phyloP scores from a whole-genome alignment of 1,140 invertebrate genomes.

The Apis cerana region DNA sequence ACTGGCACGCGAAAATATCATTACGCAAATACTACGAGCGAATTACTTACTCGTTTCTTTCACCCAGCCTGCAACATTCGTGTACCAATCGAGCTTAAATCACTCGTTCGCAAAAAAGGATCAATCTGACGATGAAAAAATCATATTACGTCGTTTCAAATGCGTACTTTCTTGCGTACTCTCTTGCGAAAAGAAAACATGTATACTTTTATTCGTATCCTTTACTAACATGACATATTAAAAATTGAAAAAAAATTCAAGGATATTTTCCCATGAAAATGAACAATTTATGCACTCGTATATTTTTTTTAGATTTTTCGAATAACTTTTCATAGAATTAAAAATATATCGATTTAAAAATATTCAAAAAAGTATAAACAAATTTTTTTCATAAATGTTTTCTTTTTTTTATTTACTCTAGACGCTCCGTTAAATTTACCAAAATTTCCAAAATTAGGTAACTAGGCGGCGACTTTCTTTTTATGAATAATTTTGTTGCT shows the following conservation, averaged over 20 bases:
- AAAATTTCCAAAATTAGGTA: background rate
- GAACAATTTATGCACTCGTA: too few relatives aligned
- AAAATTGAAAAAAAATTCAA: too few relatives aligned
- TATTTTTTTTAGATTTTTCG: too few relatives aligned
- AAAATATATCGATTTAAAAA: background rate
- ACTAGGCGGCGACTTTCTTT: too few relatives aligned
- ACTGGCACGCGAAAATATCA: slow-evolving; percentile 25
- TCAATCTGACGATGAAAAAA: background rate
- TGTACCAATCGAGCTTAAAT: background rate
- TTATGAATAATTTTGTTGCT: background rate
- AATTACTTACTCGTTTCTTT: slow-evolving; percentile 43
- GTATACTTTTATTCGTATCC: too few relatives aligned
- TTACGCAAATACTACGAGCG: background rate
- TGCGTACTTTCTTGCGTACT: background rate
- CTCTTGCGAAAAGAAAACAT: too few relatives aligned
- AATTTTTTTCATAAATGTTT: background rate
- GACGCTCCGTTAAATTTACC: background rate
- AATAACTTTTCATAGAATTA: too few relatives aligned
- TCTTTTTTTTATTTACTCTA: too few relatives aligned
- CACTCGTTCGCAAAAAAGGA: background rate
- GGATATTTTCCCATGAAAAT: too few relatives aligned
- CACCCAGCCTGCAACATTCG: background rate
- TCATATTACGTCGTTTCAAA: background rate
- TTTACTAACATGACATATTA: too few relatives aligned
- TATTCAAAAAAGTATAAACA: background rate